phyloP scores from a whole-genome alignment of 2,113 vertebrate genomes.

The Elgaria multicarinata region DNA sequence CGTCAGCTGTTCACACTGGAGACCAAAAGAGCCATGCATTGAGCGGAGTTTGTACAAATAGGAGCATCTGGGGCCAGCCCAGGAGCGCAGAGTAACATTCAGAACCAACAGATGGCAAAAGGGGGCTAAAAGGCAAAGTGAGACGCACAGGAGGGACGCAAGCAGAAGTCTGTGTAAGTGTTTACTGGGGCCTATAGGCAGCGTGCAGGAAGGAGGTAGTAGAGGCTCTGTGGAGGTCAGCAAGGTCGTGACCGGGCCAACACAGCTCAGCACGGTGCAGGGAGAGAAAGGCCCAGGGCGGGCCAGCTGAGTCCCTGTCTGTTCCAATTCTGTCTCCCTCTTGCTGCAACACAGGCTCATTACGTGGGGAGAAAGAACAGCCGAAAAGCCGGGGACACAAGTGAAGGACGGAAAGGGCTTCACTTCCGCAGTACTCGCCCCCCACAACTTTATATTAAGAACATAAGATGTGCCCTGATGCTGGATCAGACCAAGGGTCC shows the following conservation, averaged over 20 bases:
- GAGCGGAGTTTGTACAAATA: background rate
- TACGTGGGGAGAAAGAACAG: background rate
- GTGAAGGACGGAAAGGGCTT: no score
- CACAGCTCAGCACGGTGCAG: background rate
- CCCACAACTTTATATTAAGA: background rate
- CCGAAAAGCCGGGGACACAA: background rate
- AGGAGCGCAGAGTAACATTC: background rate
- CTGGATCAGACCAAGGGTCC: no score
- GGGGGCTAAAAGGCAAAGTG: background rate
- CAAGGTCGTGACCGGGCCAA: background rate
- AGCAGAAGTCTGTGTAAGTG: background rate
- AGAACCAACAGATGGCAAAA: conserved; percentile 9
- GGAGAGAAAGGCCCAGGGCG: background rate
- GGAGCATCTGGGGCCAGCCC: background rate
- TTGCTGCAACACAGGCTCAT: background rate
- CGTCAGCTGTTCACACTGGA: background rate
- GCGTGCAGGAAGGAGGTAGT: background rate
- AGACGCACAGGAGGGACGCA: background rate
- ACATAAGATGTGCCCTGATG: no score
- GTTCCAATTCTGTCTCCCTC: background rate
- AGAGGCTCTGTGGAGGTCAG: background rate
- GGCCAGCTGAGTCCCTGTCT: background rate
- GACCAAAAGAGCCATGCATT: background rate
- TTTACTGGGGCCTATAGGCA: background rate
- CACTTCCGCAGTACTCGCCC: background rate